Percentiles rank a stretch among this genome's conserved stretches.
These are phyloP conservation scores for Morone saxatilis DNA, from an alignment of 2,113 vertebrate species.

Conservation along the genomic window DNA sequence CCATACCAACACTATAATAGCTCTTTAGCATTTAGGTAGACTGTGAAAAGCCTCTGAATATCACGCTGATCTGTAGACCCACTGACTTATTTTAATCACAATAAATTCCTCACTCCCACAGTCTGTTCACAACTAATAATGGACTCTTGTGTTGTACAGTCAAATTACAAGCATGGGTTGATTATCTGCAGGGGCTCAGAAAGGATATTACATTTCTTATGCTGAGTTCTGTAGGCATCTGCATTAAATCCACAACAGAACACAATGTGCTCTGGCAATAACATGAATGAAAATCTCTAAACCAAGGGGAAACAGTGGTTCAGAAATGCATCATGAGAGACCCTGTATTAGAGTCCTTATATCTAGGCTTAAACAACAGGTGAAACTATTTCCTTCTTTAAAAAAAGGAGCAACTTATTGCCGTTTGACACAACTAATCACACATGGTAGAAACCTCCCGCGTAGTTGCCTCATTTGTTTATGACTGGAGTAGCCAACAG, in stretches of 20 bases:
- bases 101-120: slow-evolving; percentile 2
- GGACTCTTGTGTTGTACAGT: slow-evolving; percentile 44
- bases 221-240: slow-evolving; percentile 34
- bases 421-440: slow-evolving; percentile 4
- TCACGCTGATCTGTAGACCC: neutral
- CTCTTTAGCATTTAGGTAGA: neutral
- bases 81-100: slow-evolving; percentile 16
- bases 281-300: slow-evolving; percentile 37
- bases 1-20: neutral
- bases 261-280: slow-evolving; percentile 15
- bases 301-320: slow-evolving; percentile 33
- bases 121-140: slow-evolving; percentile 35
- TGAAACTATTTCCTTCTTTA: neutral
- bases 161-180: slow-evolving; percentile 50
- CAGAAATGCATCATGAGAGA: slow-evolving; percentile 27
- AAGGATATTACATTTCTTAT: slow-evolving; percentile 57
- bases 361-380: slow-evolving; percentile 40
- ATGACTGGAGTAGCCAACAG: slow-evolving; percentile 40
- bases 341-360: slow-evolving; percentile 3
- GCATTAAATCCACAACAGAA: slow-evolving; percentile 36
- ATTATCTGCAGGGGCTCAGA: slow-evolving; percentile 55
- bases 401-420: neutral
- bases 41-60: neutral
- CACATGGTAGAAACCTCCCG: neutral
- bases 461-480: slow-evolving; percentile 48